Evolutionary conservation across 2,888 invertebrate species (phyloP), one percentile per base, ranked within the genome.

Genomic region (Stenolophus ochropezus): DNA sequence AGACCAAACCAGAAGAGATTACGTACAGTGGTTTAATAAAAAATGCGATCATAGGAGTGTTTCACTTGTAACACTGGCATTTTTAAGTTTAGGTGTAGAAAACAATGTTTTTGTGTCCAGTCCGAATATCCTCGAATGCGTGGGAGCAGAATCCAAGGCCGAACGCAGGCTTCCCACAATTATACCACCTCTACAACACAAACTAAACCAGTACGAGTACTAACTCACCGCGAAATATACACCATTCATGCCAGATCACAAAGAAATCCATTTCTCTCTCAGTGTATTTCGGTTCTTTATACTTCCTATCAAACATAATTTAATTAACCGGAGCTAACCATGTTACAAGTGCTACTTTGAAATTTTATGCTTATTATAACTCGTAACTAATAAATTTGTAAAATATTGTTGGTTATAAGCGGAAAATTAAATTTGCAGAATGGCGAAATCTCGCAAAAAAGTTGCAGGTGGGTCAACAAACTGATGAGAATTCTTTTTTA

Each of bases 131-230:
- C 2, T 33, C 18, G 25, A 76, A 76, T 56, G 75, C 75, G 75
- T 76, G 75, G 75, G 75, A 76, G 75, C 56, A 14, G 16, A 16
- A 4, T 16, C 18, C 75, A 76, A 76, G 75, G 75, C 27, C 75
- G 16, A 56, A 56, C 56, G 56, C 53, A 76, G 56, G 21, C 11
- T 11, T 56, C 56, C 4, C 56, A 42, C 33, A 8, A 42, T 42
- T 42, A 42, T 42, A 0, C 11, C 2, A 42, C 33, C 11, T 42
- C 4, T 42, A 8, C 33, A 1, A 2, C 33, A 16, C 6, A 20
- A 2, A 18, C 8, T 5, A 53, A n/a, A n/a, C n/a, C 53, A 56
- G 20, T 56, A 56, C 56, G 8, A 56, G 11, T 11, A 56, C 8
- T 8, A 53, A 20, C 20, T 21, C 18, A 56, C 56, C 56, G 21